phyloP scores from a whole-genome alignment of 2,888 invertebrate species.

The Baronia brevicornis region DNA sequence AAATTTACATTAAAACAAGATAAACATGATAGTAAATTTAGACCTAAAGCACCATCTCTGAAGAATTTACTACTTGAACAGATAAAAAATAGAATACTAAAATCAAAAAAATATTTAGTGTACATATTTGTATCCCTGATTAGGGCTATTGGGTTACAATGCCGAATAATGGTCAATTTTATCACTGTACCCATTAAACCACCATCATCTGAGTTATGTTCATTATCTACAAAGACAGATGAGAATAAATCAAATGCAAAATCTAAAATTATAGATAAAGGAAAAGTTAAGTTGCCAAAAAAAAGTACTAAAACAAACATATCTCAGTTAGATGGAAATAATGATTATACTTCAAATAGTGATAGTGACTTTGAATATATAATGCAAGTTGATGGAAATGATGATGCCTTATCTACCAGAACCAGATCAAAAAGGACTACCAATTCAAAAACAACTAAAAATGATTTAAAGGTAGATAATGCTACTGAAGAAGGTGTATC shows the following conservation, averaged over 20 bases:
- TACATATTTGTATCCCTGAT: slow-evolving; percentile 85
- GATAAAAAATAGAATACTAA: slow-evolving; percentile 77
- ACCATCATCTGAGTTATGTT: slow-evolving; percentile 77
- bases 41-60: slow-evolving; percentile 61
- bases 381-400: slow-evolving; percentile 50
- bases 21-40: slow-evolving; percentile 67
- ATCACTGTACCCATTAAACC: slow-evolving; percentile 85
- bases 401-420: slow-evolving; percentile 34
- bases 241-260: slow-evolving; percentile 25
- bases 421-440: slow-evolving; percentile 32
- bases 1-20: slow-evolving; percentile 75
- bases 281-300: slow-evolving; percentile 26
- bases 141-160: slow-evolving; percentile 87
- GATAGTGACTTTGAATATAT: slow-evolving; percentile 36
- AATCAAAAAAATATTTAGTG: slow-evolving; percentile 81
- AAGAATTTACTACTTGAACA: slow-evolving; percentile 69
- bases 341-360: slow-evolving; percentile 39
- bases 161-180: slow-evolving; percentile 87
- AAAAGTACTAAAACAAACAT: slow-evolving; percentile 37
- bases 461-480: slow-evolving; percentile 21
- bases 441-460: slow-evolving; percentile 29
- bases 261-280: slow-evolving; percentile 20
- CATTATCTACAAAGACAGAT: slow-evolving; percentile 68
- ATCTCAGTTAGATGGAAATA: slow-evolving; percentile 74
- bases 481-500: slow-evolving; percentile 35